Percentiles rank a stretch among this genome's conserved stretches.
Evolutionary conservation across 2,888 invertebrate species (phyloP).

Genomic region (Rhopalosiphum nymphaeae): DNA sequence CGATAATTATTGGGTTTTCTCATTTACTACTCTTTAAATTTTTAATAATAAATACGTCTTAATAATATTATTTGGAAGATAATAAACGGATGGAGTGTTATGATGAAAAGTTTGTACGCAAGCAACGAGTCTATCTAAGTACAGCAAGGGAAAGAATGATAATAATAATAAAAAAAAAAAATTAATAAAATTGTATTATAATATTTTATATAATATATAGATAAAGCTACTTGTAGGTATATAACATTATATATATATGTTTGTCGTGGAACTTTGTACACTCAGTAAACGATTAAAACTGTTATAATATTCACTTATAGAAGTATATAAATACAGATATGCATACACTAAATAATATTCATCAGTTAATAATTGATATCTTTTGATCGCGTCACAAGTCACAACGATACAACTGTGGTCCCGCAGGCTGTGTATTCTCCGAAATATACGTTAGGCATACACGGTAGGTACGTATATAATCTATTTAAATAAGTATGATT

Average conservation of each 20-base stretch:
- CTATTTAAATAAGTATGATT: not conserved
- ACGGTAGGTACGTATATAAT: not conserved
- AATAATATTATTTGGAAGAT: too few species aligned
- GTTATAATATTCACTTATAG: not conserved
- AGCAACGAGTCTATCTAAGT: not conserved
- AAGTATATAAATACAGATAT: not conserved
- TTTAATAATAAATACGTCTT: not conserved
- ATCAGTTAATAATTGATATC: not conserved
- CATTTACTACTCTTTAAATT: not conserved
- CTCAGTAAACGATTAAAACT: not conserved
- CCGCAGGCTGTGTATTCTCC: not conserved
- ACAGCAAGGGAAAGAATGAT: not conserved
- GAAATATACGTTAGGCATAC: not conserved
- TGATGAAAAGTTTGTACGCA: not conserved
- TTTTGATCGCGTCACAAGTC: not conserved
- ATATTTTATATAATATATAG: not conserved
- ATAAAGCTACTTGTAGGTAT: not conserved
- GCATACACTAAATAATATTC: not conserved
- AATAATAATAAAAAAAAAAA: not conserved
- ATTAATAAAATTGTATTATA: not conserved
- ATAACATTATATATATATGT: not conserved
- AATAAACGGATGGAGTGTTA: too few species aligned
- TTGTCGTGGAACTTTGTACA: not conserved
- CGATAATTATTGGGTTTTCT: not conserved
- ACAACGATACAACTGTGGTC: not conserved